Evolutionary conservation across 2,888 invertebrate genomes (phyloP).

Genomic region (Camptogramma bilineatum): DNA sequence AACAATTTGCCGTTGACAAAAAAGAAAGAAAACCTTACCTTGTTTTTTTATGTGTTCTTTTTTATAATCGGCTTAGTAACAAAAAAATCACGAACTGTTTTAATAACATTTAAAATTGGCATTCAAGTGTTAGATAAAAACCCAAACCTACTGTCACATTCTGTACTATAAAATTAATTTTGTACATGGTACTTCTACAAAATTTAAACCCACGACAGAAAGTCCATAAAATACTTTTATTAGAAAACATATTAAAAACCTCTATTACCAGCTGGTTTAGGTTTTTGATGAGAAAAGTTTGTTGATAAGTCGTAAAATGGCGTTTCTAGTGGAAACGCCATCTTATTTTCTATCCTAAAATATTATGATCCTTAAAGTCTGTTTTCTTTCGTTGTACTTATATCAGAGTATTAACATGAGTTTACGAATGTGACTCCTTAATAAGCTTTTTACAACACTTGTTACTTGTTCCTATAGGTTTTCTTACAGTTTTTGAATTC

Average conservation of each 20-base stretch:
- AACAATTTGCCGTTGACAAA: constrained; percentile 50
- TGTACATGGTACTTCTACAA: constrained; percentile 12
- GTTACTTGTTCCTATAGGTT: too few relatives aligned
- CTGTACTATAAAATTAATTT: constrained; percentile 8
- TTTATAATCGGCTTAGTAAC: constrained; percentile 9
- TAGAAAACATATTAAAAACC: constrained; percentile 47
- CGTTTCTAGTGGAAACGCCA: constrained; percentile 45
- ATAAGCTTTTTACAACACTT: too few relatives aligned
- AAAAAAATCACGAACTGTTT: neutral
- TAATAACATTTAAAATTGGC: neutral
- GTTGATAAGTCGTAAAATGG: constrained; percentile 52
- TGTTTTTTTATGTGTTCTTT: constrained; percentile 10
- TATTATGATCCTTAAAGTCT: constrained; percentile 36
- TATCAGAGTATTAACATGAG: too few relatives aligned
- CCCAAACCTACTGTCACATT: neutral
- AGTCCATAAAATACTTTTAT: constrained; percentile 34
- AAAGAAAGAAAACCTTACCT: constrained; percentile 30
- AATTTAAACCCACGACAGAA: constrained; percentile 15
- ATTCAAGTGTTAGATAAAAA: neutral
- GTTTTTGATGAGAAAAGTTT: constrained; percentile 54
- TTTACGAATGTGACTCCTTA: too few relatives aligned
- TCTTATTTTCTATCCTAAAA: constrained; percentile 48
- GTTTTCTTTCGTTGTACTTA: constrained; percentile 36
- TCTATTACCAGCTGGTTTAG: constrained; percentile 48
- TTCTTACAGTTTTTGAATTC: too few relatives aligned